phyloP scores from a whole-genome alignment of 2,888 invertebrate genomes.

The Drosophila quinaria region DNA sequence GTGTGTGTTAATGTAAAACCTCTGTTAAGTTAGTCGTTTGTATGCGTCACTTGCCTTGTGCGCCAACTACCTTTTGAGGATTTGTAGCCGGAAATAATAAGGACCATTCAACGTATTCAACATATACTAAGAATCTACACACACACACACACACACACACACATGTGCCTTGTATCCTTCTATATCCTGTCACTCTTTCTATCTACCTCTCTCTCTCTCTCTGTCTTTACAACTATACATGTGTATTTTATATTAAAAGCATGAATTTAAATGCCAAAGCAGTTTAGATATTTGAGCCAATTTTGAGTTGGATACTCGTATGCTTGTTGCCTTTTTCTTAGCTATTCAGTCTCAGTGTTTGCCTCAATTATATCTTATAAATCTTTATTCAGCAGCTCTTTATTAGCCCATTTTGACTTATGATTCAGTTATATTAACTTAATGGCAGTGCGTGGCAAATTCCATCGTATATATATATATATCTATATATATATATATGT shows the following conservation, averaged over 20 bases:
- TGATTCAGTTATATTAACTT: slow-evolving; percentile 18
- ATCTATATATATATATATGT: not conserved
- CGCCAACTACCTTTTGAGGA: slow-evolving; percentile 45
- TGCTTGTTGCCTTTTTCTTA: slow-evolving; percentile 16
- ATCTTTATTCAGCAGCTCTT: slow-evolving; percentile 31
- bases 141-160: not conserved
- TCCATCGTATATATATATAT: not conserved
- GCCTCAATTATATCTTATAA: slow-evolving; percentile 38
- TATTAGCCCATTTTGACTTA: slow-evolving; percentile 25
- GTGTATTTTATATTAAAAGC: slow-evolving; percentile 42
- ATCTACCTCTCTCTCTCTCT: not conserved
- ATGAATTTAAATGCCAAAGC: slow-evolving; percentile 51
- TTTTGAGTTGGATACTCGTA: slow-evolving; percentile 34
- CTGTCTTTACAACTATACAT: slow-evolving; percentile 13
- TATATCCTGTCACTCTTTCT: slow-evolving; percentile 1
- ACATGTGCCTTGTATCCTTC: slow-evolving; percentile 13
- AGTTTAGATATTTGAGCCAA: slow-evolving; percentile 32
- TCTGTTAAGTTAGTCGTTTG: slow-evolving; percentile 55
- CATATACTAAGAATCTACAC: slow-evolving; percentile 12
- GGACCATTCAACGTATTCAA: slow-evolving; percentile 34
- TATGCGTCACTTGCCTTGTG: slow-evolving; percentile 50
- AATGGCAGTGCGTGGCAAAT: not conserved
- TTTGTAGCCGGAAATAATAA: slow-evolving; percentile 50
- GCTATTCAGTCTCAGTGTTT: slow-evolving; percentile 30
- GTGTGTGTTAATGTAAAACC: slow-evolving; percentile 43